Evolutionary conservation across 1,140 invertebrate genomes (phyloP).

Genomic region (Leptinotarsa lineolata): DNA sequence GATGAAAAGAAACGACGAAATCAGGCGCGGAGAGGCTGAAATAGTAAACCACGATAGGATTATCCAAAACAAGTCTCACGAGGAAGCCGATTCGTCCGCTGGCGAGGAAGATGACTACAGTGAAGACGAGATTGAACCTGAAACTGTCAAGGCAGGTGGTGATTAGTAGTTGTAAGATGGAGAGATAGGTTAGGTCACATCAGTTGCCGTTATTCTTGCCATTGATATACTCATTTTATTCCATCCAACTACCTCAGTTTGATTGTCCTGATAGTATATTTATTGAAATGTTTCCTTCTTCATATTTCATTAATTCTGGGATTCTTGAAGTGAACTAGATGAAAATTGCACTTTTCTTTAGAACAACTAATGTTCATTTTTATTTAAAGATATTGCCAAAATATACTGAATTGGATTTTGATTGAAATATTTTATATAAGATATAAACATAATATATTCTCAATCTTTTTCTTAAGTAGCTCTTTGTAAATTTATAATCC

Average conservation of each 20-base stretch:
- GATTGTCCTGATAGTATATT: conserved; percentile 38
- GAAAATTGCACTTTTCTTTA: not conserved
- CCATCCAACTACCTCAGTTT: conserved; percentile 57
- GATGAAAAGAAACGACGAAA: conserved; percentile 53
- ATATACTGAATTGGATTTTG: too few species aligned
- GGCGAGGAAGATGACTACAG: conserved; percentile 55
- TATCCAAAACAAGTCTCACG: conserved; percentile 40
- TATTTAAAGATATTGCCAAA: too few species aligned
- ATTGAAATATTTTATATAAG: too few species aligned
- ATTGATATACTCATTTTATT: conserved; percentile 50
- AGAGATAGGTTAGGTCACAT: conserved; percentile 30
- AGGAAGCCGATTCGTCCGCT: conserved; percentile 50
- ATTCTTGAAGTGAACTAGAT: not conserved
- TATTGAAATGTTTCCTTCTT: conserved; percentile 35
- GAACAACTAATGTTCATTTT: too few species aligned
- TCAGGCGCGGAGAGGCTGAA: conserved; percentile 48
- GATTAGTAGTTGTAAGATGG: conserved; percentile 47
- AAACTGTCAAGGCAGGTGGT: conserved; percentile 51
- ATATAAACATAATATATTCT: too few species aligned
- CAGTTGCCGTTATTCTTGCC: conserved; percentile 39
- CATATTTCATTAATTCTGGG: conserved; percentile 17
- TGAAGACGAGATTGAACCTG: conserved; percentile 53
- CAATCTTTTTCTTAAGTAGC: too few species aligned
- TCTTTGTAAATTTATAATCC: too few species aligned
- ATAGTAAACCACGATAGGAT: conserved; percentile 48